phyloP scores from a whole-genome alignment of 2,888 invertebrate species.

The Unio pictorum region DNA sequence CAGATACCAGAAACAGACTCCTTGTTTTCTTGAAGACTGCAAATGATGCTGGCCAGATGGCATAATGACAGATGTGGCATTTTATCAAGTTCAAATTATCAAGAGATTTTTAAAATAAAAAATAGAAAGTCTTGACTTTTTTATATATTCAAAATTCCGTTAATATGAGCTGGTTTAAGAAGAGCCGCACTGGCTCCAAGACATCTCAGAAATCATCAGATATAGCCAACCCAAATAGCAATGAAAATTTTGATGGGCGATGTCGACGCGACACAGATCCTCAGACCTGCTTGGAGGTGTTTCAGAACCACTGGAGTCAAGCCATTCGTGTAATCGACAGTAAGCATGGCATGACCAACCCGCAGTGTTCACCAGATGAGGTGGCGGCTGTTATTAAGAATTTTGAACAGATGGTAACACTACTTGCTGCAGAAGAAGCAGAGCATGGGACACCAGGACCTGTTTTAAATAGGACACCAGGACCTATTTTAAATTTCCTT shows the following conservation, averaged over 20 bases:
- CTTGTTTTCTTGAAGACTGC: too few relatives aligned
- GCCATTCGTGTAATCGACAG: conserved; percentile 80
- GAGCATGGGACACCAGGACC: conserved; percentile 74
- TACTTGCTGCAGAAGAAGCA: conserved; percentile 80
- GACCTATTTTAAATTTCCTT: conserved; percentile 84
- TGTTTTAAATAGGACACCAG: conserved; percentile 79
- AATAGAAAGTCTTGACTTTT: too few relatives aligned
- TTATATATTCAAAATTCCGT: too few relatives aligned
- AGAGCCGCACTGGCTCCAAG: conserved; percentile 39
- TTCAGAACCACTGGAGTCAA: conserved; percentile 95
- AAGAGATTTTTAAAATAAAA: too few relatives aligned
- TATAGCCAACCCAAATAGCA: conserved; percentile 21
- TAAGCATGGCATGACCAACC: conserved; percentile 24
- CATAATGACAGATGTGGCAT: too few relatives aligned
- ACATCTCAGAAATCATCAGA: conserved; percentile 28
- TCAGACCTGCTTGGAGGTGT: conserved; percentile 89
- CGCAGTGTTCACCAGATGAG: conserved; percentile 77
- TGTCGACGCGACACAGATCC: conserved; percentile 75
- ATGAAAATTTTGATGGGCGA: conserved; percentile 27
- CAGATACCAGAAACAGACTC: too few relatives aligned
- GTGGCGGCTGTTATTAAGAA: conserved; percentile 92
- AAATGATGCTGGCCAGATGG: too few relatives aligned
- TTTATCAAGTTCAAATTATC: too few relatives aligned
- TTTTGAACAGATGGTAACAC: conserved; percentile 89
- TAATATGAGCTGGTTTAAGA: conserved; percentile 55